Evolutionary conservation across 2,797 vertebrate genomes (phyloP).

Genomic region (Pantherophis alleghaniensis): DNA sequence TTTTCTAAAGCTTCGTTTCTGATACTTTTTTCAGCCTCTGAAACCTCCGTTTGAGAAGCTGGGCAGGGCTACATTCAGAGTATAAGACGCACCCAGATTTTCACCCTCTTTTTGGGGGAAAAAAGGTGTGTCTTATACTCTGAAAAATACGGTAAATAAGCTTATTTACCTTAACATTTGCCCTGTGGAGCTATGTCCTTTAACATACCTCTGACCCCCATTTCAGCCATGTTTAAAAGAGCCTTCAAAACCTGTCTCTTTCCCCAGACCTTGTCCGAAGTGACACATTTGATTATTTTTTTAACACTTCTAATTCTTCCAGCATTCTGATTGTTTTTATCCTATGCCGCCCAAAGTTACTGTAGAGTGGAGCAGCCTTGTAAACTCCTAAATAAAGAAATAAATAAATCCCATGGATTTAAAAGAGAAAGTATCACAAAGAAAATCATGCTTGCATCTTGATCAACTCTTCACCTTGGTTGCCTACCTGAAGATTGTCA

Average conservation of each 20-base stretch:
- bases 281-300: neutral
- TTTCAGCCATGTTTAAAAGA: neutral
- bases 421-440: neutral
- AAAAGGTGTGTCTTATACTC: no score
- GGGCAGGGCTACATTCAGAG: no score
- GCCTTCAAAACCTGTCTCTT: neutral
- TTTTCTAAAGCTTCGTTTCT: no score
- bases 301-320: neutral
- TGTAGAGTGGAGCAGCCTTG: neutral
- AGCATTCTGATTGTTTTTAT: neutral
- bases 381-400: neutral
- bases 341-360: neutral
- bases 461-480: neutral
- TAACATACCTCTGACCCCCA: neutral
- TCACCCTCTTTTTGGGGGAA: no score
- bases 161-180: neutral
- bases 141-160: no score
- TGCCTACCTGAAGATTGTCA: neutral
- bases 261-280: neutral
- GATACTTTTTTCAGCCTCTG: no score
- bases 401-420: neutral
- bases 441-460: neutral
- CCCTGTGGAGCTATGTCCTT: neutral
- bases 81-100: no score
- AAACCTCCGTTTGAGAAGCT: no score